Evolutionary conservation across 2,888 invertebrate genomes (phyloP).

Genomic region (Diarsia dahlii): DNA sequence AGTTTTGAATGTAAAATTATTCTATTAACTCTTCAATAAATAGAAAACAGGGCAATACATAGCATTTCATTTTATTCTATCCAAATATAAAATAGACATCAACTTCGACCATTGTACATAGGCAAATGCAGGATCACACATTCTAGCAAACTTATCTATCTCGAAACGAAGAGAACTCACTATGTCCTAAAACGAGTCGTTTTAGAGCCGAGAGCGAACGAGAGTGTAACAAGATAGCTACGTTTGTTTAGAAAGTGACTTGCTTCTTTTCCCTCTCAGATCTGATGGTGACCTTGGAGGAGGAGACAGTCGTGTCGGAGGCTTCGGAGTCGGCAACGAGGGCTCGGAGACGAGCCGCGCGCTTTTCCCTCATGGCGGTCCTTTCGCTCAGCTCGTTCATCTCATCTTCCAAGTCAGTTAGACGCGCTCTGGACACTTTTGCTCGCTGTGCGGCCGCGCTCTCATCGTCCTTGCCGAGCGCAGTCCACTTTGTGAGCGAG

Average conservation of each 20-base stretch:
- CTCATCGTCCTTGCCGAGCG: slow-evolving; percentile 87
- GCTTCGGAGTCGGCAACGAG: slow-evolving; percentile 92
- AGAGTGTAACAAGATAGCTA: slow-evolving; percentile 57
- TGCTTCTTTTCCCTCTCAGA: slow-evolving; percentile 88
- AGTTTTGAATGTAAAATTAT: slow-evolving; percentile 58
- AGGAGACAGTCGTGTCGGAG: slow-evolving; percentile 77
- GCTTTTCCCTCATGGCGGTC: slow-evolving; percentile 93
- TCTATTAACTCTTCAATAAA: slow-evolving; percentile 73
- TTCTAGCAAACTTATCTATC: slow-evolving; percentile 82
- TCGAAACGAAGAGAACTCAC: slow-evolving; percentile 70
- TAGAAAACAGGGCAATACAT: slow-evolving; percentile 83
- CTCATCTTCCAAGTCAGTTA: slow-evolving; percentile 94
- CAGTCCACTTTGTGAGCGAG: slow-evolving; percentile 92
- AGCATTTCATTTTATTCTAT: slow-evolving; percentile 84
- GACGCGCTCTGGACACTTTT: slow-evolving; percentile 92
- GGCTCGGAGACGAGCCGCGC: slow-evolving; percentile 93
- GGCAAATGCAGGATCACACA: slow-evolving; percentile 84
- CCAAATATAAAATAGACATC: slow-evolving; percentile 85
- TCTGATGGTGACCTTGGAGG: slow-evolving; percentile 84
- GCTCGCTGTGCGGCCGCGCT: slow-evolving; percentile 92
- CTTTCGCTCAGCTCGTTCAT: slow-evolving; percentile 93
- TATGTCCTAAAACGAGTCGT: slow-evolving; percentile 68
- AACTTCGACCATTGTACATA: slow-evolving; percentile 79
- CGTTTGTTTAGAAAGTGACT: slow-evolving; percentile 84
- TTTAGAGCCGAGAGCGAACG: slow-evolving; percentile 72